Evolutionary conservation across 2,888 invertebrate genomes (phyloP).

Genomic region (Caenorhabditis virilis): DNA sequence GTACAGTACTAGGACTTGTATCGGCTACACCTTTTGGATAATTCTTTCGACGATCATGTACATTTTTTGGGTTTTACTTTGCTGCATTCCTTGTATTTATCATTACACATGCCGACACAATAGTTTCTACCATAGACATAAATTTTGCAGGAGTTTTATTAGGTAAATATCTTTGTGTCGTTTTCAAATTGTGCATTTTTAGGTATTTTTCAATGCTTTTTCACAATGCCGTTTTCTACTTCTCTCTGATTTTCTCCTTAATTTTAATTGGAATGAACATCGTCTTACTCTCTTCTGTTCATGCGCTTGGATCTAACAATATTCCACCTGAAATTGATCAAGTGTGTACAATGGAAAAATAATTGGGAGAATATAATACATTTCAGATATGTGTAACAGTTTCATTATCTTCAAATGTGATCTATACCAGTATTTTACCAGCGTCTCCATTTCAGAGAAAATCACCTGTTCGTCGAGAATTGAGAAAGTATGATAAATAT

Average conservation of each 20-base stretch:
- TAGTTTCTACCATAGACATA: conserved; percentile 63
- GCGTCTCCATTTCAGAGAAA: conserved; percentile 29
- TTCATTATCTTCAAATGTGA: conserved; percentile 23
- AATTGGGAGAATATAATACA: no score
- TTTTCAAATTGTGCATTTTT: conserved; percentile 19
- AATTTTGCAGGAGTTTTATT: conserved; percentile 60
- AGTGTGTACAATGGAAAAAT: conserved; percentile 21
- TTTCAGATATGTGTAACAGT: conserved; percentile 48
- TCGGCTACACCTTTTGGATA: conserved; percentile 24
- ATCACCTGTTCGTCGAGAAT: conserved; percentile 1
- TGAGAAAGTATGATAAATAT: conserved; percentile 32
- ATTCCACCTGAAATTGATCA: conserved; percentile 63
- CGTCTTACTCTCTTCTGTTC: conserved; percentile 59
- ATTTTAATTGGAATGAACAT: conserved; percentile 55
- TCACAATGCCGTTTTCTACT: conserved; percentile 57
- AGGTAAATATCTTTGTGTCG: conserved; percentile 32
- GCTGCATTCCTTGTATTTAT: conserved; percentile 55
- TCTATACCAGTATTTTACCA: conserved; percentile 25
- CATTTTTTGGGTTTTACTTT: conserved; percentile 35
- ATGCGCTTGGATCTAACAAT: conserved; percentile 58
- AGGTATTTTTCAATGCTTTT: conserved; percentile 58
- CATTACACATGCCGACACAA: conserved; percentile 59
- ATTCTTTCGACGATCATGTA: conserved; percentile 51
- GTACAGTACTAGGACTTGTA: no score
- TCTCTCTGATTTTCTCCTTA: conserved; percentile 46